Base-by-base conservation (phyloP, 2,113 vertebrate genomes). In the Nymphicus hollandicus region DNA sequence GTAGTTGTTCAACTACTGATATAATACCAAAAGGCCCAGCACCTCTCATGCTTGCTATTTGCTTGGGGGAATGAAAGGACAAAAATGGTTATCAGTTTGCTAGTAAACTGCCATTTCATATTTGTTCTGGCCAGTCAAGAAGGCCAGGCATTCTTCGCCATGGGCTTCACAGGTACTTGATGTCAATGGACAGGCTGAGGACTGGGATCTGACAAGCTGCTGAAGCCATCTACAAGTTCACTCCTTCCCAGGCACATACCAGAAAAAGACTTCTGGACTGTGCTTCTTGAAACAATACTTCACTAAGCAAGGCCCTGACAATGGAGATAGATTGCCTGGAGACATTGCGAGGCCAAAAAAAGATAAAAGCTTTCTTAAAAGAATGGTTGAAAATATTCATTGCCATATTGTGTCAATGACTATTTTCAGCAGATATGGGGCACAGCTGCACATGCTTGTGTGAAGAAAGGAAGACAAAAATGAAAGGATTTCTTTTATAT, bases 361-460 rank as follows among this genome's bases (percentile, higher is more conserved):
- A 97, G 94, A 96, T 94, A 86, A 96, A 96, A 95, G 90, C 82
- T 90, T 95, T 93, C 88, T 93, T 88, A 83, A 88, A 91, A 95
- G 90, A 96, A 90, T 95, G 44, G 80, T 49, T 81, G 82, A 93
- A 95, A 96, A 92, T 93, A 95, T 81, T 93, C 88, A 83, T 74
- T 94, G 86, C 88, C 95, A 84, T 94, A 96, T 88, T 96, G 93
- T 81, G 86, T 72, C 74, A 90, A 93, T 88, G 88, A 91, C 66
- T 93, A 37, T 90, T 95, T 95, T 94, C 86, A 93, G 95, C 93
- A 96, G 86, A 89, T 90, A 96, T 71, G 88, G 88, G 88, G 74
- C 93, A 94, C 91, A 96, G 90, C 74, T 97, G 93, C 72, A 86
- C 65, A 86, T 88, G 72, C 84, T 96, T 95, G 92, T 64, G 82